These are phyloP conservation scores for Pangasius macronema DNA, from an alignment of 2,797 vertebrate species.

Conservation along the genomic window DNA sequence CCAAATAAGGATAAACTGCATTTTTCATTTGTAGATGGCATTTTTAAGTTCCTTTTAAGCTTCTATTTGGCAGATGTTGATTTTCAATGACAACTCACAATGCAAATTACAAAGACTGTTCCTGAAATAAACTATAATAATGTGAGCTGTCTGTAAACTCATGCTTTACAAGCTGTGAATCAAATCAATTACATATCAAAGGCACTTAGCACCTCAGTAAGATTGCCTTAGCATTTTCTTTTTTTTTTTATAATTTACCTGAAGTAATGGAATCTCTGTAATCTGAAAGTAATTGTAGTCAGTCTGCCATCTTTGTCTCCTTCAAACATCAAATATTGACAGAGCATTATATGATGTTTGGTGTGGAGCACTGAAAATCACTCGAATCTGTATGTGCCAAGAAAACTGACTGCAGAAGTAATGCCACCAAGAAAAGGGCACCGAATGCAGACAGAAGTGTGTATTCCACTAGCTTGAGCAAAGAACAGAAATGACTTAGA, in stretches of 20 bases:
- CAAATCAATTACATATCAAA: conserved; percentile 3
- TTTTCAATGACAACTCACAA: not conserved
- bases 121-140: conserved; percentile 3
- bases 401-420: not conserved
- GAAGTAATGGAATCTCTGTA: conserved; percentile 1
- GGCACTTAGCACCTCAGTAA: not conserved
- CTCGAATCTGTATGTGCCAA: not conserved
- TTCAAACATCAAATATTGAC: not conserved
- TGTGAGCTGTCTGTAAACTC: not conserved
- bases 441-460: not conserved
- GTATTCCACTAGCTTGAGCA: not conserved
- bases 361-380: conserved; percentile 15
- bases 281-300: not conserved
- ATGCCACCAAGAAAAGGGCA: conserved; percentile 10
- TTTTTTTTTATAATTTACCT: not conserved
- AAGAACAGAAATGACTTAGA: conserved; percentile 9
- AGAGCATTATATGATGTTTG: not conserved
- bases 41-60: not conserved
- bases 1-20: not conserved
- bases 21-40: not conserved
- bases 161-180: not conserved
- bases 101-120: not conserved
- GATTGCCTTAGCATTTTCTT: not conserved
- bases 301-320: not conserved
- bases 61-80: not conserved